phyloP scores from a whole-genome alignment of 2,888 invertebrate genomes.

The Athalia cordata region DNA sequence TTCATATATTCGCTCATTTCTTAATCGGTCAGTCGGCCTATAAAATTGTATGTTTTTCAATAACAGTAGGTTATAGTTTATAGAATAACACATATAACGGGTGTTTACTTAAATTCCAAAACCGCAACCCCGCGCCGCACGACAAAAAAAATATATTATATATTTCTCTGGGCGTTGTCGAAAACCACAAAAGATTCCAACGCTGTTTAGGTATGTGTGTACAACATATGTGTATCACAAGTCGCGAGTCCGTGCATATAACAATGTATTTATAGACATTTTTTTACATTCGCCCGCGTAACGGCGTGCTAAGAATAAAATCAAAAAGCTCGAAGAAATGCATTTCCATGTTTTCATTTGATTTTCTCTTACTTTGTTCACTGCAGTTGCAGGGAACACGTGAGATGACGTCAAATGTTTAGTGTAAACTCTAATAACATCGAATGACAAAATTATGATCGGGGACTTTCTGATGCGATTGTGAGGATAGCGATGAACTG shows the following conservation, averaged over 20 bases:
- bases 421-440: slow-evolving; percentile 8
- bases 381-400: too few relatives aligned
- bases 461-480: slow-evolving; percentile 21
- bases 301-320: too few relatives aligned
- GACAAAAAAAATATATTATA: slow-evolving; percentile 27
- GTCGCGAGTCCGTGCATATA: too few relatives aligned
- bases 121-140: slow-evolving; percentile 25
- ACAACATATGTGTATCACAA: too few relatives aligned
- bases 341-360: too few relatives aligned
- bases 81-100: slow-evolving; percentile 19
- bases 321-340: background rate
- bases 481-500: background rate
- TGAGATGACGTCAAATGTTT: too few relatives aligned
- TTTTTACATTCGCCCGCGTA: too few relatives aligned
- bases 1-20: slow-evolving; percentile 46
- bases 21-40: slow-evolving; percentile 32
- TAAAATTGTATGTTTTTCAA: background rate
- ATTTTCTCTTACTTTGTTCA: too few relatives aligned
- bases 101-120: slow-evolving; percentile 40
- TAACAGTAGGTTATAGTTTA: slow-evolving; percentile 1
- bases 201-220: background rate
- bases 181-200: slow-evolving; percentile 43
- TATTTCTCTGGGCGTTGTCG: background rate
- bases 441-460: slow-evolving; percentile 37
- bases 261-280: too few relatives aligned